Evolutionary conservation across 2,888 invertebrate species (phyloP).

Genomic region (Pemphredon lugubris): DNA sequence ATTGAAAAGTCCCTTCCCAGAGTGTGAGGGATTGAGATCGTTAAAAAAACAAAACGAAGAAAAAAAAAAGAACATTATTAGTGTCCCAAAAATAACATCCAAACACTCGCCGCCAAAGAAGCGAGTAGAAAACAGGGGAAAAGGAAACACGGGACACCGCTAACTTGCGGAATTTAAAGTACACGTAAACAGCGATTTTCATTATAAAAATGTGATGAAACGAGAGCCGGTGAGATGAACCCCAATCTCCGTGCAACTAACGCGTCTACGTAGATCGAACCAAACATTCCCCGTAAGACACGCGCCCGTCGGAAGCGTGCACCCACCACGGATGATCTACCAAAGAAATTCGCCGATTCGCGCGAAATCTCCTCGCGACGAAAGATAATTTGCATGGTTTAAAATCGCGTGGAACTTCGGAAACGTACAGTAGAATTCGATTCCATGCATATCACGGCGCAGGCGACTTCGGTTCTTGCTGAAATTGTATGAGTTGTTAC

Average conservation of each 20-base stretch:
- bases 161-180: conserved; percentile 32
- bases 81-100: background rate
- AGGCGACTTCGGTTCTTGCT: conserved; percentile 65
- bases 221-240: background rate
- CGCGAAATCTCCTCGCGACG: background rate
- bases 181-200: conserved; percentile 47
- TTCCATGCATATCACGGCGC: conserved; percentile 73
- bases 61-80: background rate
- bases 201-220: conserved; percentile 42
- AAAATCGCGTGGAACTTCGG: conserved; percentile 55
- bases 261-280: conserved; percentile 18
- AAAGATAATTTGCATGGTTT: conserved; percentile 57
- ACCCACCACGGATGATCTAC: background rate
- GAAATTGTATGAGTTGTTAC: conserved; percentile 76
- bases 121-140: background rate
- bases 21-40: background rate
- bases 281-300: conserved; percentile 47
- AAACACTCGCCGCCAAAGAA: background rate
- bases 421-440: conserved; percentile 50
- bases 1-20: conserved; percentile 33
- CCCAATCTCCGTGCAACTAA: background rate
- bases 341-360: conserved; percentile 27
- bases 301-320: background rate
- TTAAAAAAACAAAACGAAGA: too few relatives aligned
- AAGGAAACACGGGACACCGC: background rate